Conservation (phyloP, 2,113 vertebrate species). For the Nothoprocta perdicaria region DNA sequence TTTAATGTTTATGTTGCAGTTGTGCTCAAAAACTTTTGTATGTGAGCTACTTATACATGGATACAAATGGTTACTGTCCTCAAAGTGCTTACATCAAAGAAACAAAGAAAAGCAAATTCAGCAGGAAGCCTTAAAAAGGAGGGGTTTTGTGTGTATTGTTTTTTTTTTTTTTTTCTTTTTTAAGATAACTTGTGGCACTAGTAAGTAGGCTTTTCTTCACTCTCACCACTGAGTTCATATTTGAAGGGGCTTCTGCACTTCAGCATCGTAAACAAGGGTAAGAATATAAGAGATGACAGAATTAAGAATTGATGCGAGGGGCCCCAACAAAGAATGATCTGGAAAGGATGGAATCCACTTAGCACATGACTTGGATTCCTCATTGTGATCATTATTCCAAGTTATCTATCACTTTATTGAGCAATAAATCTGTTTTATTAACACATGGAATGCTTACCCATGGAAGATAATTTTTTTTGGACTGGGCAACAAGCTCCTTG, state of each 20-base stretch:
- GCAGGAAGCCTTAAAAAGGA: background rate
- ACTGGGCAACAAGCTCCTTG: slow-evolving; percentile 26
- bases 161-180: background rate
- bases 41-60: background rate
- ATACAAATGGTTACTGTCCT: background rate
- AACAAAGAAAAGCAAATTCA: background rate
- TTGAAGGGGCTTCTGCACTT: background rate
- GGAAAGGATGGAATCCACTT: background rate
- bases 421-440: slow-evolving; percentile 31
- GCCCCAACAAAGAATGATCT: too few relatives aligned
- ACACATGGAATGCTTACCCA: slow-evolving; percentile 11
- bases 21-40: background rate
- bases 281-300: background rate
- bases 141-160: background rate
- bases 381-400: background rate
- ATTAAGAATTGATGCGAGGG: too few relatives aligned
- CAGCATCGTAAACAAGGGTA: background rate
- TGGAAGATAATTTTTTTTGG: slow-evolving; percentile 24
- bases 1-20: slow-evolving; percentile 32
- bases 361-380: slow-evolving; percentile 6
- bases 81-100: background rate
- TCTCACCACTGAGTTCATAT: background rate
- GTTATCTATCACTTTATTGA: background rate
- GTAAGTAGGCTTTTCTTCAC: background rate
- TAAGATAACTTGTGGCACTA: background rate